These are phyloP conservation scores for Sminthopsis crassicaudata DNA, from an alignment of 2,113 vertebrate genomes.

Conservation along the genomic window DNA sequence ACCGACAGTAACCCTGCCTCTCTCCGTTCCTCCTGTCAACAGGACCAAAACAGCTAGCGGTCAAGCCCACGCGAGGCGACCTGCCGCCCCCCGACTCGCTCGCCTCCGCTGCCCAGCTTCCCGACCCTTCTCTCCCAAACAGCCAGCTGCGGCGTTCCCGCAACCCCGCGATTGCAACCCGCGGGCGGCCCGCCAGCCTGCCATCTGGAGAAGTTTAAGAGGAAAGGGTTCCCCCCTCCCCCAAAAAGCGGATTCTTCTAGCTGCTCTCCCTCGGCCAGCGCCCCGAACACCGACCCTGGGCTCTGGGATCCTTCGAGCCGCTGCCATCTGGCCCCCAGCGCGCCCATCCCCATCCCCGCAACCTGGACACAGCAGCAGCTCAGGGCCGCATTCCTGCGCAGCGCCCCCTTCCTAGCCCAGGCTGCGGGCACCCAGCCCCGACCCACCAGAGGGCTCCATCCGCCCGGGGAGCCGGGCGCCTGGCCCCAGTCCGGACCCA, in stretches of 20 bases:
- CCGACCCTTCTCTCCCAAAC: neutral
- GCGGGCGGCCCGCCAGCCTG: neutral
- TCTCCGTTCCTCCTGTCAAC: conserved; percentile 74
- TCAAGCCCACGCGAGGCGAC: neutral
- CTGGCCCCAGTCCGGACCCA: neutral
- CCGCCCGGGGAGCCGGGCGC: neutral
- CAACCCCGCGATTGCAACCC: neutral
- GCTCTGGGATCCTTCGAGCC: neutral
- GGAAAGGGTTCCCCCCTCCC: neutral
- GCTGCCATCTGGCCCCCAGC: conserved; percentile 20
- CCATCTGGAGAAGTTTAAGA: neutral
- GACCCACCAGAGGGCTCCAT: neutral
- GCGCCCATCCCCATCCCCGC: neutral
- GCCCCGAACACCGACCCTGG: neutral
- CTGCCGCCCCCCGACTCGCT: neutral
- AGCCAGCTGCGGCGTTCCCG: neutral
- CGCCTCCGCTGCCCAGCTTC: neutral
- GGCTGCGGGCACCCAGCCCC: neutral
- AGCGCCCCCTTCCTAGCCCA: neutral
- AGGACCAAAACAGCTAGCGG: conserved; percentile 66
- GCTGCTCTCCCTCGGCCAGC: neutral
- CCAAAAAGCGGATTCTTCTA: neutral
- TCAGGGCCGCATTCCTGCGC: neutral
- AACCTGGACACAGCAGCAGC: neutral
- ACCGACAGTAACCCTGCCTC: conserved; percentile 83